Evolutionary conservation across 2,113 vertebrate genomes (phyloP).

Genomic region (Recurvirostra avosetta): DNA sequence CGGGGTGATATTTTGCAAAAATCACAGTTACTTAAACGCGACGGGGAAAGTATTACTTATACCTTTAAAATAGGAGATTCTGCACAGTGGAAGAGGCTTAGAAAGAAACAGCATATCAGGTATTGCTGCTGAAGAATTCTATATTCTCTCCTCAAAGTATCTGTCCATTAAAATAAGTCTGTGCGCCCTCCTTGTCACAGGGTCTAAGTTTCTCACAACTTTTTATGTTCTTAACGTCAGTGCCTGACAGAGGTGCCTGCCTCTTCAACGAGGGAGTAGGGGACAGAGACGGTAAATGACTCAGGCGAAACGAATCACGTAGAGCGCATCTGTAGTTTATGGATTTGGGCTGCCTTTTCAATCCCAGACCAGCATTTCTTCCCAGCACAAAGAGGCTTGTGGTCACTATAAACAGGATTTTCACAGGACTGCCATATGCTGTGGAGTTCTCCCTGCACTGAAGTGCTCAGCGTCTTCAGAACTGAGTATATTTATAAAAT

Average conservation of each 20-base stretch:
- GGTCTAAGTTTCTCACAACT: not conserved
- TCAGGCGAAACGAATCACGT: accelerated
- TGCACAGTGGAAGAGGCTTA: not conserved
- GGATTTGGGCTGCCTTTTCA: not conserved
- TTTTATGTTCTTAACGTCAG: not conserved
- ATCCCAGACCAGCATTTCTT: not conserved
- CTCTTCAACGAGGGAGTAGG: not conserved
- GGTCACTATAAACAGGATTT: not conserved
- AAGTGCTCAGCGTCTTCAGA: not conserved
- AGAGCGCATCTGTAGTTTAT: not conserved
- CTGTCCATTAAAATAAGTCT: not conserved
- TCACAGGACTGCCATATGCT: not conserved
- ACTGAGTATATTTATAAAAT: not conserved
- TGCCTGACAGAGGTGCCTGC: not conserved
- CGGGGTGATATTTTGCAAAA: not conserved
- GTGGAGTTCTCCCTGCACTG: not conserved
- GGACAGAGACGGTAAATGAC: not conserved
- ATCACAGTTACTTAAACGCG: not conserved
- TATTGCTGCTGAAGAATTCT: not conserved
- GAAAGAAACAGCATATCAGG: not conserved
- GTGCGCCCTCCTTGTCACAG: not conserved
- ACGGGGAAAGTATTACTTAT: not conserved
- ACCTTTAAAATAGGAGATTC: not conserved
- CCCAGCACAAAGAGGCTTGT: not conserved
- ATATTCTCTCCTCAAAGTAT: not conserved